Evolutionary conservation across 2,113 vertebrate species (phyloP).

Genomic region (Turdus rufiventris): DNA sequence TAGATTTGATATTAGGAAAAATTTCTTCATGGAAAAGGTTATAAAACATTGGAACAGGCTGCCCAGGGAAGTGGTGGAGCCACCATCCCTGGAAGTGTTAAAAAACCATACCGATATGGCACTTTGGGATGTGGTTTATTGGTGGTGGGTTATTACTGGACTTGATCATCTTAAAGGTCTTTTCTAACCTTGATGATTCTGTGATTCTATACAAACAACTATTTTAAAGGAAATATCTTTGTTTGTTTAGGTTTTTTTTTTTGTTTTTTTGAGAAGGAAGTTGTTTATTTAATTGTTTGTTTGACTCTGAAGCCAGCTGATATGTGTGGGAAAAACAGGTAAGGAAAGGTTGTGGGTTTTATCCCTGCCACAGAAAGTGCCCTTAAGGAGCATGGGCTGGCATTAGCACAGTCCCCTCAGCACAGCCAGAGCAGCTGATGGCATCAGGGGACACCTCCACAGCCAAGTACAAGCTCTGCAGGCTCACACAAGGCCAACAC

Average conservation of each 20-base stretch:
- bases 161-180: background rate
- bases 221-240: background rate
- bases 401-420: background rate
- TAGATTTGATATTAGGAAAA: background rate
- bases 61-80: background rate
- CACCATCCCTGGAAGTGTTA: background rate
- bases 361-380: background rate
- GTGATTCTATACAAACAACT: background rate
- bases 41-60: background rate
- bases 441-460: background rate
- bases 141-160: background rate
- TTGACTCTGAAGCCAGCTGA: background rate
- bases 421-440: background rate
- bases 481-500: background rate
- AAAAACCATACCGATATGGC: background rate
- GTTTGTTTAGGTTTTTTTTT: background rate
- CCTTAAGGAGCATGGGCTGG: background rate
- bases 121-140: background rate
- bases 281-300: background rate
- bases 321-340: background rate
- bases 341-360: background rate
- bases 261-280: too few species aligned
- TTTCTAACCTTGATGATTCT: background rate
- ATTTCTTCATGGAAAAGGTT: background rate
- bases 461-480: background rate